phyloP scores from a whole-genome alignment of 2,113 vertebrate species.

The Anarrhichthys ocellatus region DNA sequence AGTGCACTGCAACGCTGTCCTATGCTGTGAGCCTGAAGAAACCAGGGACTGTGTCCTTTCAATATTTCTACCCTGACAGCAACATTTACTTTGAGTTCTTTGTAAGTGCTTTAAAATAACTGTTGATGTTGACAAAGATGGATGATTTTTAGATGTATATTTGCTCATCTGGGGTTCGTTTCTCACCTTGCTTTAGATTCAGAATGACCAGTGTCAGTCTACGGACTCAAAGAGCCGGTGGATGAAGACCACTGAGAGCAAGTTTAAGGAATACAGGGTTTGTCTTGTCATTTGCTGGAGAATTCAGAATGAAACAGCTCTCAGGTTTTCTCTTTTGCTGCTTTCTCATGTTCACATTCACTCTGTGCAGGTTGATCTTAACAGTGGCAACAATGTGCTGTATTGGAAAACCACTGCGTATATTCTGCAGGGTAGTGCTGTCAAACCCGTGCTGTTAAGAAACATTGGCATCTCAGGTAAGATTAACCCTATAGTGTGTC shows the following conservation, averaged over 20 bases:
- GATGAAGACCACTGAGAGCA: slow-evolving; percentile 89
- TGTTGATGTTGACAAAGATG: background rate
- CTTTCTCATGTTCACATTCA: background rate
- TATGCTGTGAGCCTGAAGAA: slow-evolving; percentile 94
- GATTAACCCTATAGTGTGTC: background rate
- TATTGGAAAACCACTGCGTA: slow-evolving; percentile 93
- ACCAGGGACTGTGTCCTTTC: slow-evolving; percentile 89
- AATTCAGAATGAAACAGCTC: background rate
- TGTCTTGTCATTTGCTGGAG: slow-evolving; percentile 57
- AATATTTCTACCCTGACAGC: slow-evolving; percentile 93
- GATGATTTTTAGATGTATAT: background rate
- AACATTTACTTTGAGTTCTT: slow-evolving; percentile 96
- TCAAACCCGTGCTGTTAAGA: slow-evolving; percentile 91
- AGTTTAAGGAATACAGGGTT: slow-evolving; percentile 89
- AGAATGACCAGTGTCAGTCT: slow-evolving; percentile 97
- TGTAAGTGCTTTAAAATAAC: slow-evolving; percentile 82
- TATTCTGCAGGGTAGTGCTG: slow-evolving; percentile 78
- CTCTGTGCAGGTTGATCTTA: slow-evolving; percentile 85
- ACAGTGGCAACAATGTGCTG: slow-evolving; percentile 91
- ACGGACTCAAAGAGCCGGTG: slow-evolving; percentile 86
- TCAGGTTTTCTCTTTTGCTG: background rate
- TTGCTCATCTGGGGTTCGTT: background rate
- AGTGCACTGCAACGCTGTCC: slow-evolving; percentile 92
- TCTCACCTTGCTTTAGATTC: slow-evolving; percentile 81
- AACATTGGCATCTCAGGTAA: slow-evolving; percentile 93